Evolutionary conservation across 2,888 invertebrate species (phyloP).

Genomic region (Aporophyla nigra): DNA sequence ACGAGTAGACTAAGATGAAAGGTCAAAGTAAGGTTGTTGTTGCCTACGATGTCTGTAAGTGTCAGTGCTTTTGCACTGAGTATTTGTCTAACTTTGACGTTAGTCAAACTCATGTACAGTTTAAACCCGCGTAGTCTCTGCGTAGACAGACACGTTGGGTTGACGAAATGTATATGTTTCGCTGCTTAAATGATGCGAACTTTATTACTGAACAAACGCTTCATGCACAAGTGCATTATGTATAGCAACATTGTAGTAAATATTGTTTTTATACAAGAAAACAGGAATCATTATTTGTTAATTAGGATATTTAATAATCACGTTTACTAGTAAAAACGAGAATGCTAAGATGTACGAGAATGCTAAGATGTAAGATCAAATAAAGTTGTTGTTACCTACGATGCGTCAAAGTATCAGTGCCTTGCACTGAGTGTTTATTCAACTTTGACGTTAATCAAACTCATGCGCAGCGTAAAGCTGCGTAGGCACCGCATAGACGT

Average conservation of each 20-base stretch:
- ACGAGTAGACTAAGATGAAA: constrained; percentile 6
- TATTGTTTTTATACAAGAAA: neutral
- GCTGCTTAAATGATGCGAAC: neutral
- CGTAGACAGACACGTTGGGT: neutral
- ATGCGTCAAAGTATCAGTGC: neutral
- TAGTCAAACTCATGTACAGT: no score
- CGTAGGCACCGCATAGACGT: neutral
- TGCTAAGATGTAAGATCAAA: constrained; percentile 19
- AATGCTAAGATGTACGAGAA: neutral
- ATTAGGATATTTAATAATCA: constrained; percentile 51
- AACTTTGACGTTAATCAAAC: neutral
- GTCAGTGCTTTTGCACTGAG: constrained; percentile 7
- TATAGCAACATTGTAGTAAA: neutral
- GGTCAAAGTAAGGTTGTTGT: constrained; percentile 38
- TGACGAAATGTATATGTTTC: neutral
- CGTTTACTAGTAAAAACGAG: constrained; percentile 27
- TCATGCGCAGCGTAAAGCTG: neutral
- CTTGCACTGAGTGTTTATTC: constrained; percentile 8
- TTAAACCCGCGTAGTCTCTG: neutral
- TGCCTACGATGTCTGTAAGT: neutral
- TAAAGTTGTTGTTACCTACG: constrained; percentile 23
- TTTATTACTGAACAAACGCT: no score
- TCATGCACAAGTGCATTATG: neutral
- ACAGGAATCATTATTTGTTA: constrained; percentile 23
- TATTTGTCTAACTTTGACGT: neutral